phyloP scores from a whole-genome alignment of 2,888 invertebrate genomes.

The Plutella xylostella region DNA sequence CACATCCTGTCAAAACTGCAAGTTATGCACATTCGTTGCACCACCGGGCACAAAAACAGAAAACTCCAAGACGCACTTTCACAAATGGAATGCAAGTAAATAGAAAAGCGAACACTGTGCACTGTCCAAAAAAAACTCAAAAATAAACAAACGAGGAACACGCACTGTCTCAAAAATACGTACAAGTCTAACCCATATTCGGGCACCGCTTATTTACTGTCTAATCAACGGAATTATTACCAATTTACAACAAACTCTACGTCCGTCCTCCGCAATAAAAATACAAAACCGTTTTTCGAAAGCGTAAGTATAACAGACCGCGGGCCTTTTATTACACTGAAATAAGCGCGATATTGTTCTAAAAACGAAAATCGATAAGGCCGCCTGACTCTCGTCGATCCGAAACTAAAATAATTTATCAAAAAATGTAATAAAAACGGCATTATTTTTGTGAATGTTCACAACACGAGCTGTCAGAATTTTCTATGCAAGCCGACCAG shows the following conservation, averaged over 20 bases:
- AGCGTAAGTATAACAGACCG: slow-evolving; percentile 40
- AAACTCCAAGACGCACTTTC: slow-evolving; percentile 29
- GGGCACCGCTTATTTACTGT: slow-evolving; percentile 50
- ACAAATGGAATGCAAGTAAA: slow-evolving; percentile 40
- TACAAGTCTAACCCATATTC: slow-evolving; percentile 62
- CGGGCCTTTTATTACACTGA: slow-evolving; percentile 59
- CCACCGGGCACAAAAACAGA: slow-evolving; percentile 52
- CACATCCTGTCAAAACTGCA: background rate
- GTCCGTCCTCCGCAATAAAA: slow-evolving; percentile 57
- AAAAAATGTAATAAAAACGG: slow-evolving; percentile 70
- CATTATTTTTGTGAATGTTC: slow-evolving; percentile 67
- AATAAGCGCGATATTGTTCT: slow-evolving; percentile 59
- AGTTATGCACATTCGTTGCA: slow-evolving; percentile 10
- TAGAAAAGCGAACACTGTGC: background rate
- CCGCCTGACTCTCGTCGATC: slow-evolving; percentile 49
- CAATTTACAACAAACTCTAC: slow-evolving; percentile 61
- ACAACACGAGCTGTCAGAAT: slow-evolving; percentile 59
- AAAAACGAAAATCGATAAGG: slow-evolving; percentile 67
- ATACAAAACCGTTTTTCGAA: slow-evolving; percentile 66
- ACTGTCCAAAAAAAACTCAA: slow-evolving; percentile 38
- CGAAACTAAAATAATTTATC: slow-evolving; percentile 66
- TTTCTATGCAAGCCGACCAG: slow-evolving; percentile 46
- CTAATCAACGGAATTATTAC: slow-evolving; percentile 65
- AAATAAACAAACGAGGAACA: slow-evolving; percentile 25
- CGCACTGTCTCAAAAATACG: slow-evolving; percentile 23